A percentile compares a stretch with the other conserved stretches of the same genome.
These are phyloP conservation scores for Poecilus cupreus DNA, from an alignment of 2,888 invertebrate species.

Conservation along the genomic window DNA sequence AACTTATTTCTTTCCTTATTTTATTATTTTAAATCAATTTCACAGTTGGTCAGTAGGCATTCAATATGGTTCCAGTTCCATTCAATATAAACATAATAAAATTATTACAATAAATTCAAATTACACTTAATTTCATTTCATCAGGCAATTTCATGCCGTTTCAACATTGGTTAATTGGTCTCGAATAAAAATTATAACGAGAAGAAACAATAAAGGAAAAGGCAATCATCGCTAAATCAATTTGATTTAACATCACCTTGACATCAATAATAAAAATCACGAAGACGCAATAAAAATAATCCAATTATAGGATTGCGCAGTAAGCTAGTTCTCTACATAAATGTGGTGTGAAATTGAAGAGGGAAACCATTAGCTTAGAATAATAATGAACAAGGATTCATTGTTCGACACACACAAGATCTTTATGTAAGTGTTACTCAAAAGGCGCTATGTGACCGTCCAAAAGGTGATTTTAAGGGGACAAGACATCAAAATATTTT, in stretches of 20 bases:
- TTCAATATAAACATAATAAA: too few relatives aligned
- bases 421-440: too few relatives aligned
- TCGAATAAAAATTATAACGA: constrained; percentile 14
- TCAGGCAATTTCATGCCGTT: constrained; percentile 6
- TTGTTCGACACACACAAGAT: too few relatives aligned
- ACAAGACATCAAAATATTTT: too few relatives aligned
- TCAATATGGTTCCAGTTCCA: too few relatives aligned
- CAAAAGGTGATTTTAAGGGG: too few relatives aligned
- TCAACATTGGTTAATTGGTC: constrained; percentile 8
- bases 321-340: too few relatives aligned
- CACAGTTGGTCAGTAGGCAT: too few relatives aligned
- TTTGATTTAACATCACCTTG: constrained; percentile 16
- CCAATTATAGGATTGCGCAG: constrained; percentile 5
- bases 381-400: too few relatives aligned
- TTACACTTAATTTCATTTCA: background rate
- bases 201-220: constrained; percentile 7
- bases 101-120: background rate
- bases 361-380: background rate
- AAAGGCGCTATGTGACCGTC: too few relatives aligned
- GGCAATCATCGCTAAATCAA: background rate
- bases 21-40: too few relatives aligned
- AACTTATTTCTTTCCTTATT: too few relatives aligned
- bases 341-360: background rate
- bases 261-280: constrained; percentile 21
- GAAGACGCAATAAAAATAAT: constrained; percentile 14